These are phyloP conservation scores for Sorex fumeus DNA, from an alignment of 2,113 vertebrate genomes.

Conservation along the genomic window DNA sequence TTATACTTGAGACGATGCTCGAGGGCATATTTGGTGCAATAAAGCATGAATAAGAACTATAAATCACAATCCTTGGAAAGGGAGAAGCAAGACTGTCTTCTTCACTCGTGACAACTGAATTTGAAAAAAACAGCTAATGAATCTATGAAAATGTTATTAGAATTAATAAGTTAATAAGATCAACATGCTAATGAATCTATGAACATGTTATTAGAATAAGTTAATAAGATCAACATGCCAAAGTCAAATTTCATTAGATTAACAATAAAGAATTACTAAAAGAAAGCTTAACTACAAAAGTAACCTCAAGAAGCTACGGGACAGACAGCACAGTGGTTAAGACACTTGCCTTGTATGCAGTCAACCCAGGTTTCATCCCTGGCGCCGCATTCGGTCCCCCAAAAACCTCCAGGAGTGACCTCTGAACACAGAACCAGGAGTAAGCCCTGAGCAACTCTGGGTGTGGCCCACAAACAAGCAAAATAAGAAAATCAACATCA, in stretches of 20 bases:
- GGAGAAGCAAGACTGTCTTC: conserved; percentile 6
- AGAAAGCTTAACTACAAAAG: neutral
- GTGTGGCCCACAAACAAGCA: too few relatives aligned
- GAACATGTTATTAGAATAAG: neutral
- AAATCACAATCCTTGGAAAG: neutral
- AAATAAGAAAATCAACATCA: neutral
- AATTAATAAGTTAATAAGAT: neutral
- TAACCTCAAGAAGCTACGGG: too few relatives aligned
- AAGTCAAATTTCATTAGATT: neutral
- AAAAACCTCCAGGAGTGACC: too few relatives aligned
- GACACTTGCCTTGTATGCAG: too few relatives aligned
- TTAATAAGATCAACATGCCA: neutral
- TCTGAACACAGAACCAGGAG: too few relatives aligned
- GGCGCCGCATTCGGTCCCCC: too few relatives aligned
- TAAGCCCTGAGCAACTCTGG: too few relatives aligned
- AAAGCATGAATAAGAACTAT: conserved; percentile 17
- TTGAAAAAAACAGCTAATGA: neutral
- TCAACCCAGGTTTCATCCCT: too few relatives aligned
- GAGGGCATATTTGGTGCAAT: neutral
- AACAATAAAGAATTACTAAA: conserved; percentile 27
- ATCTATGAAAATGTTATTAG: neutral
- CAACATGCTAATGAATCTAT: neutral
- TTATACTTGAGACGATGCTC: too few relatives aligned
- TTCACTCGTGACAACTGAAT: neutral
- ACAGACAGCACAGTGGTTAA: too few relatives aligned